Base-by-base conservation (phyloP, 1,140 invertebrate genomes). In the Diorhabda sublineata region DNA sequence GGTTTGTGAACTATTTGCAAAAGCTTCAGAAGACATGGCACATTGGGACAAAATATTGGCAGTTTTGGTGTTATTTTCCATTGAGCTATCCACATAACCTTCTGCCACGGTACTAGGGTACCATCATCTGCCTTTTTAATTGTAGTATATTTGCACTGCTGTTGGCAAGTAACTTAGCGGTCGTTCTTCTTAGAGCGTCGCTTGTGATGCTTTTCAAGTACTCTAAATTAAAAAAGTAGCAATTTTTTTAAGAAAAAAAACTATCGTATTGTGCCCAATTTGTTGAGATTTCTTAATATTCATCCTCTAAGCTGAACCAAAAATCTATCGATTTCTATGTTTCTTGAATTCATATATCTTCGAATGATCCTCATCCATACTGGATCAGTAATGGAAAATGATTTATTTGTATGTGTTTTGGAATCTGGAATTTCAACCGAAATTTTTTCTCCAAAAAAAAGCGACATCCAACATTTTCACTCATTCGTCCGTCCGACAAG, bases 41-140 rank as follows among this genome's bases (percentile, higher is more conserved):
- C 52, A 56, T 56, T 56, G 52, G n/a, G 52, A 56, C 52, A 56
- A n/a, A 6, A 56, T 56, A 56, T 6, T 56, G 52, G 52, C 52
- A 56, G 26, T 26, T 26, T n/a, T n/a, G 26, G 26, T 26, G 26
- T 26, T 26, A 26, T 26, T 26, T 26, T 26, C 26, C 26, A 26
- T 26, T 26, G 26, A 26, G 26, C 26, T 26, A 26, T 26, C 26
- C 26, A 26, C 26, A 26, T 26, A 26, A 26, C 26, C 52, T 56
- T 56, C n/a, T 56, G 52, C 52, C 52, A 56, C 26, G 26, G 26
- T 26, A 26, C 26, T 26, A 26, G 26, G 26, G 26, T 26, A 26
- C 26, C 26, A 26, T 56, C 52, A 6, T 56, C 52, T n/a, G 52
- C 52, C n/a, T n/a, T 56, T 56, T 56, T 56, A 56, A 56, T 56